Evolutionary conservation across 2,888 invertebrate genomes (phyloP), one percentile per base, ranked within the genome.

Genomic region (Pseudanteris insignis): DNA sequence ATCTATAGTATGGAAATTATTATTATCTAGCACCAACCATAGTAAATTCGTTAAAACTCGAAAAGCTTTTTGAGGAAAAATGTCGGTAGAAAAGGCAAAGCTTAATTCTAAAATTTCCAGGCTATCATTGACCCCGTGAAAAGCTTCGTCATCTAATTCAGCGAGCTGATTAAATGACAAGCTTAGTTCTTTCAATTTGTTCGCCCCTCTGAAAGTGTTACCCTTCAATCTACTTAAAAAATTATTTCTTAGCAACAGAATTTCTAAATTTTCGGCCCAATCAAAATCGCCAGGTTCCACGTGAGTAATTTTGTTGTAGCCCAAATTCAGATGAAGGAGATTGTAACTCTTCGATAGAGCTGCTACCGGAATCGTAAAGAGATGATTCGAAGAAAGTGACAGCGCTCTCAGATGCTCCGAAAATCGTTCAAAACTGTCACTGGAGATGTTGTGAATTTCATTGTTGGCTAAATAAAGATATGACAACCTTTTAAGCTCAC

Each of bases 131-230:
- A 94, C 84, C 70, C 91, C 90, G 54, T 85, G 84, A 76, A 95
- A 92, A 10, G 92, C 89, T 73, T 90, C 86, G 14, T 88, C 86
- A 75, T 92, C 90, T 67, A 96, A 86, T 72, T 89, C 88, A 69
- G 88, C 87, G 64, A 96, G 85, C 73, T 91, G 89, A 81, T 96
- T 96, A 81, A 95, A 94, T 76, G 94, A 94, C 66, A 96, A 82
- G 81, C 92, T 92, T 65, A 96, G 86, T 81, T 95, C 94, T 72
- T 90, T 89, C 67, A 96, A 84, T 67, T 89, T 86, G 64, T 86
- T 86, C 41, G 90, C 84, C 9, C 88, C 87, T 51, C 67, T 70
- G 50, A 80, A 80, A 8, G 76, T 70, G 11, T 74, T 66, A 0
- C 73, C 67, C 41, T 71, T 71, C 5, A 85, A 70, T 50, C 80